phyloP scores from a whole-genome alignment of 2,888 invertebrate genomes.

The Leucozona laternaria region DNA sequence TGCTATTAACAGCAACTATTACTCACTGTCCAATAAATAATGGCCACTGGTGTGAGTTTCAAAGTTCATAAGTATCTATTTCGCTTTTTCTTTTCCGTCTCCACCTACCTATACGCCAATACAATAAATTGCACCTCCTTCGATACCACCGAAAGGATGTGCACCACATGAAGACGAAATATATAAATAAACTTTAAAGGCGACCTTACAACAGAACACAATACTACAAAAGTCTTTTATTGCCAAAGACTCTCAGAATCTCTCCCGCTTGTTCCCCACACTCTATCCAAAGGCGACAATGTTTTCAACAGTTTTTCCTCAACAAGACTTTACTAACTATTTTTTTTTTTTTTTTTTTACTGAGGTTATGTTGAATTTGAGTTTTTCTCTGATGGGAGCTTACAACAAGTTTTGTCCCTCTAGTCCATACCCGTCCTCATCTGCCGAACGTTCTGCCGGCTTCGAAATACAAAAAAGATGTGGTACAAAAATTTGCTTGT shows the following conservation, averaged over 20 bases:
- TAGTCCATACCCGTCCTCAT: background rate
- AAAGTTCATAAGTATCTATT: slow-evolving; percentile 44
- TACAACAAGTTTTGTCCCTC: background rate
- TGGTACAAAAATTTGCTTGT: slow-evolving; percentile 53
- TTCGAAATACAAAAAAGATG: background rate
- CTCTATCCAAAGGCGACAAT: slow-evolving; percentile 18
- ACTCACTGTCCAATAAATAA: slow-evolving; percentile 70
- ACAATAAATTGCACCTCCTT: background rate
- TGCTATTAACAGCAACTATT: slow-evolving; percentile 60
- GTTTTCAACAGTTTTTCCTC: slow-evolving; percentile 47
- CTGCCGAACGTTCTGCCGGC: background rate
- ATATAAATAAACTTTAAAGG: slow-evolving; percentile 24
- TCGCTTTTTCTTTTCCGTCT: background rate
- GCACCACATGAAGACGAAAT: slow-evolving; percentile 14
- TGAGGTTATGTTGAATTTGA: slow-evolving; percentile 42
- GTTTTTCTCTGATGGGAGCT: background rate
- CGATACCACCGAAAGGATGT: slow-evolving; percentile 8
- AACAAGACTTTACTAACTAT: slow-evolving; percentile 42
- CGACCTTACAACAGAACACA: background rate
- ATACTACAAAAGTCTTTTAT: slow-evolving; percentile 2
- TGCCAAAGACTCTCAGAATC: background rate
- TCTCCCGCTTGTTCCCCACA: too few relatives aligned
- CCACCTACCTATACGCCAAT: too few relatives aligned
- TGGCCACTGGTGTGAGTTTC: slow-evolving; percentile 36
- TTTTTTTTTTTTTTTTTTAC: slow-evolving; percentile 30